phyloP scores from a whole-genome alignment of 2,113 vertebrate genomes.

The Callorhinus ursinus region DNA sequence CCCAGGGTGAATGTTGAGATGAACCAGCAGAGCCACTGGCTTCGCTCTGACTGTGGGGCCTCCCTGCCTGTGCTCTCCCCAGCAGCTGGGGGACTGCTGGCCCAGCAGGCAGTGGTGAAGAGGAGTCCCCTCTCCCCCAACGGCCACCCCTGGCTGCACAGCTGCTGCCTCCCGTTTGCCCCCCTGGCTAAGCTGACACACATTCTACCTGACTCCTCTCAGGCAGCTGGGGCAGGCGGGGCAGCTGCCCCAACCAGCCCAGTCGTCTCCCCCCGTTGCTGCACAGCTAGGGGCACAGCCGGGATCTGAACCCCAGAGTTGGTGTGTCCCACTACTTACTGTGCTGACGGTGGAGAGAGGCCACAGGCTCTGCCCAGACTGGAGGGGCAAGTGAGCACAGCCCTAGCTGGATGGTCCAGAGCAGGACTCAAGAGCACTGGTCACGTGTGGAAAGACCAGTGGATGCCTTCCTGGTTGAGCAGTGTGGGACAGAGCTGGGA shows the following conservation, averaged over 20 bases:
- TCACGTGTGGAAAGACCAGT: too few relatives aligned
- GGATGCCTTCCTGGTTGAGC: too few relatives aligned
- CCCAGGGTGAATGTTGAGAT: slow-evolving; percentile 11
- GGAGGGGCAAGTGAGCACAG: too few relatives aligned
- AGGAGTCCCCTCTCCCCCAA: not conserved
- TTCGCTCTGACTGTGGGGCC: slow-evolving; percentile 25
- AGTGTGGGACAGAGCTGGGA: not conserved
- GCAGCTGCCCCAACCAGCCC: not conserved
- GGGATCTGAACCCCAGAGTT: not conserved
- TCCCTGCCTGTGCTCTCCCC: not conserved
- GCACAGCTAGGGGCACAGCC: not conserved
- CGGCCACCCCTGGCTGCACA: not conserved
- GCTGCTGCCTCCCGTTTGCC: not conserved
- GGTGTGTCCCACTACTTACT: not conserved
- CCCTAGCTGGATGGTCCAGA: not conserved
- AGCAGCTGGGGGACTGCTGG: slow-evolving; percentile 46
- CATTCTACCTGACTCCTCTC: not conserved
- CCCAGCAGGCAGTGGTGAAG: not conserved
- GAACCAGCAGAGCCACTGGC: slow-evolving; percentile 13
- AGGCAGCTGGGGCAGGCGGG: too few relatives aligned
- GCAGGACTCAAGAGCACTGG: not conserved
- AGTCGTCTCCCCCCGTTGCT: not conserved
- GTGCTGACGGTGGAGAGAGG: not conserved
- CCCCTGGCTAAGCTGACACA: not conserved
- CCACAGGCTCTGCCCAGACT: not conserved